Evolutionary conservation across 2,113 vertebrate species (phyloP).

Genomic region (Gnathonemus echidnorhynchus): DNA sequence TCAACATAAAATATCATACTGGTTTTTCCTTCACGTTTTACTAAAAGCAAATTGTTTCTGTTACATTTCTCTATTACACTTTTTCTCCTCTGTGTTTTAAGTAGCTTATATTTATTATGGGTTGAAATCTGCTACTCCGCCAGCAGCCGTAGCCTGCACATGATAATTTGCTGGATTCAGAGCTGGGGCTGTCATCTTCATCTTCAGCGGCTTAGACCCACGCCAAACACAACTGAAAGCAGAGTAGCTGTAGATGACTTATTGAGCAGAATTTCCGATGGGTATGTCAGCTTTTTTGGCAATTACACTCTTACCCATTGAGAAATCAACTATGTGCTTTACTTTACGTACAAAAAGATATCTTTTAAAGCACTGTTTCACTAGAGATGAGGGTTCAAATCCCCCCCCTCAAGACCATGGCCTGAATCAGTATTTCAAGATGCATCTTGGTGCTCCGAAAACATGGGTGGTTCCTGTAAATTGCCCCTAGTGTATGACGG

Average conservation of each 20-base stretch:
- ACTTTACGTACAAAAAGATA: not conserved
- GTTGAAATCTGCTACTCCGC: not conserved
- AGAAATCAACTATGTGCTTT: not conserved
- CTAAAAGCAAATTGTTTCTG: not conserved
- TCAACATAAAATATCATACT: not conserved
- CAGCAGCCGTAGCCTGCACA: not conserved
- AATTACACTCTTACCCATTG: not conserved
- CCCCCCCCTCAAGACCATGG: not conserved
- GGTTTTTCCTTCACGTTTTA: not conserved
- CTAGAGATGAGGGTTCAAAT: not conserved
- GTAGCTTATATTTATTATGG: not conserved
- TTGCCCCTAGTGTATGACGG: not conserved
- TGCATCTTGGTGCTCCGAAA: not conserved
- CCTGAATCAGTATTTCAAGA: not conserved
- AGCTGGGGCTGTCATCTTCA: not conserved
- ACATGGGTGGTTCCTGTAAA: not conserved
- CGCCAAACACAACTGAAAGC: not conserved
- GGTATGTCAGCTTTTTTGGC: not conserved
- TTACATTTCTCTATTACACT: not conserved
- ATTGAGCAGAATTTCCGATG: not conserved
- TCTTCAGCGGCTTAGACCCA: not conserved
- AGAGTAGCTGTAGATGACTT: not conserved
- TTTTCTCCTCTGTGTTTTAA: not conserved
- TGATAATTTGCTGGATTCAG: not conserved
- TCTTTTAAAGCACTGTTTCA: not conserved